Evolutionary conservation across 2,797 vertebrate species (phyloP).

Genomic region (Corythornis leucogaster): DNA sequence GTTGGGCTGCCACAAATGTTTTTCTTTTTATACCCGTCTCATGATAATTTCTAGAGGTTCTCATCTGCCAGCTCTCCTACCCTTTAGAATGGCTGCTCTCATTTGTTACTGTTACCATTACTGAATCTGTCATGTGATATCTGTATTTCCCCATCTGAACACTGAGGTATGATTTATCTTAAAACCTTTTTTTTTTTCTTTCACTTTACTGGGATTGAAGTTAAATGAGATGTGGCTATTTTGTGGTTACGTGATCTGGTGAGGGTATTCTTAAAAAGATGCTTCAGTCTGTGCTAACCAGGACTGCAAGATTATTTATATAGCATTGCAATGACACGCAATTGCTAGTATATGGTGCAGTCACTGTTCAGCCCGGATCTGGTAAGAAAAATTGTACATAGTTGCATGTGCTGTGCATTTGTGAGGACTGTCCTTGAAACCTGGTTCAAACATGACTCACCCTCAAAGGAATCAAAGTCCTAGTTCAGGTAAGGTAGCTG

Average conservation of each 20-base stretch:
- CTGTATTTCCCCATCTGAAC: not conserved
- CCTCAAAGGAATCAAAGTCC: constrained; percentile 64
- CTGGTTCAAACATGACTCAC: constrained; percentile 47
- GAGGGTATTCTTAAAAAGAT: not conserved
- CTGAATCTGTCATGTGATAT: not conserved
- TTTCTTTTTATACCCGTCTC: not conserved
- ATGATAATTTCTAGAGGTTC: not conserved
- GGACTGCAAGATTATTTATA: not conserved
- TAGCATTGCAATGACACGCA: not conserved
- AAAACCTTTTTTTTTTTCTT: not conserved
- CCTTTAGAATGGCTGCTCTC: not conserved
- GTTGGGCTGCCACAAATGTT: not conserved
- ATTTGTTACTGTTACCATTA: not conserved
- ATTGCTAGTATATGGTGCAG: not conserved
- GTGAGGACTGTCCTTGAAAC: constrained; percentile 58
- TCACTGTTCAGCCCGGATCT: not conserved
- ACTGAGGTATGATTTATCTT: not conserved
- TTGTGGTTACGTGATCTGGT: not conserved
- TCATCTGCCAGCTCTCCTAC: not conserved
- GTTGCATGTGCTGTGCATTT: not conserved
- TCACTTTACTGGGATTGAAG: not conserved
- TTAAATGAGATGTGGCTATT: not conserved
- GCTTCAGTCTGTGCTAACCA: not conserved
- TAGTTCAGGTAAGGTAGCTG: constrained; percentile 48
- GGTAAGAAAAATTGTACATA: constrained; percentile 12